Evolutionary conservation across 2,888 invertebrate genomes (phyloP).

Genomic region (Catocala fraxini): DNA sequence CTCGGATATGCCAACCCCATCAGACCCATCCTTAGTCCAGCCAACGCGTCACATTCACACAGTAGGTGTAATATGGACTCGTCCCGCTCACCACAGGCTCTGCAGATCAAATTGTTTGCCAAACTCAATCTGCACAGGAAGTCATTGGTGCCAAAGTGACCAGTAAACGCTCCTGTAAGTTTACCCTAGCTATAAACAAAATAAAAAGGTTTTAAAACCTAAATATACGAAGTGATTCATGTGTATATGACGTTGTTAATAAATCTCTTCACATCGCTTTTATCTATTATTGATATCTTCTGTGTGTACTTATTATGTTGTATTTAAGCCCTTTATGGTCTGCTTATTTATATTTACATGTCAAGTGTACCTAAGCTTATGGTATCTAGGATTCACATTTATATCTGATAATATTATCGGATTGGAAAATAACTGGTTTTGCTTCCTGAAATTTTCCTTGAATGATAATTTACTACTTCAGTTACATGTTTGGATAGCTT

Average conservation of each 20-base stretch:
- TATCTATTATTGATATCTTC: background rate
- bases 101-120: too few species aligned
- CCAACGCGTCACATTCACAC: too few species aligned
- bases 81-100: too few species aligned
- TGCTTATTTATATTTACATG: background rate
- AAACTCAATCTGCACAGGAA: too few species aligned
- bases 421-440: constrained; percentile 41
- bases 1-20: too few species aligned
- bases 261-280: constrained; percentile 5
- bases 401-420: constrained; percentile 47
- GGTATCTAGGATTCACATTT: constrained; percentile 25
- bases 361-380: background rate
- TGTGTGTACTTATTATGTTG: background rate
- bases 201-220: background rate
- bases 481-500: too few species aligned
- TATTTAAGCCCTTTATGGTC: background rate
- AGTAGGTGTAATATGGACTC: too few species aligned
- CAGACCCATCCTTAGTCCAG: too few species aligned
- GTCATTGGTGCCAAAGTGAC: too few species aligned
- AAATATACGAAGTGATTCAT: background rate
- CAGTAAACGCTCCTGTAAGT: too few species aligned
- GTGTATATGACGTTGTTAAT: background rate
- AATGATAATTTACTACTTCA: too few species aligned
- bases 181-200: too few species aligned
- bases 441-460: constrained; percentile 31